A percentile compares a stretch with the other conserved stretches of the same genome.
phyloP scores from a whole-genome alignment of 2,888 invertebrate genomes.

The Octodonta nipae region DNA sequence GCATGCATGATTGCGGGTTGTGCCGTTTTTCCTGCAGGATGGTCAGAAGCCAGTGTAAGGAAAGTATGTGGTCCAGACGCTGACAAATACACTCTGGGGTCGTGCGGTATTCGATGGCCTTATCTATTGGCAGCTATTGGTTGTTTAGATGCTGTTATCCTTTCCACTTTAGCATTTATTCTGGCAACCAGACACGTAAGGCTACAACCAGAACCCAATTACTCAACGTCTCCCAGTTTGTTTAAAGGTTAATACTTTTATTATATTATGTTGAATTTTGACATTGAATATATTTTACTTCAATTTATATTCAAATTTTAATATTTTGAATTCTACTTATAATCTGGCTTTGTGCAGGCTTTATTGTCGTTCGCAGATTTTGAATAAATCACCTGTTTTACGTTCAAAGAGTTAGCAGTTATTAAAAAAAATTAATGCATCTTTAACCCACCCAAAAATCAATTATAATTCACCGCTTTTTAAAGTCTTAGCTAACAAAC shows the following conservation, averaged over 20 bases:
- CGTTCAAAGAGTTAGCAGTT: no score
- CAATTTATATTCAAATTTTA: neutral
- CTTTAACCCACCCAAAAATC: no score
- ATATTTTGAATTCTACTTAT: no score
- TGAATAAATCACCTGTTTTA: no score
- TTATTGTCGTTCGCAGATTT: no score
- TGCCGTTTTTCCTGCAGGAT: slow-evolving; percentile 79
- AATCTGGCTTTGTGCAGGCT: no score
- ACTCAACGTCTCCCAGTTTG: slow-evolving; percentile 50
- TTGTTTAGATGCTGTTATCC: slow-evolving; percentile 69
- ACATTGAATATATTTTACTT: neutral
- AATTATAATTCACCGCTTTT: no score
- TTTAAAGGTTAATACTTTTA: slow-evolving; percentile 28
- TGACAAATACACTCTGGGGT: slow-evolving; percentile 63
- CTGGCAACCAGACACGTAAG: slow-evolving; percentile 79
- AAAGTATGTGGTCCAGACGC: slow-evolving; percentile 71
- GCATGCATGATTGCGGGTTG: slow-evolving; percentile 78
- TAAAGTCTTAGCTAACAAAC: no score
- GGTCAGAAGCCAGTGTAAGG: slow-evolving; percentile 71
- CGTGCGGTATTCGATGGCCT: slow-evolving; percentile 85
- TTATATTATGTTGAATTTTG: neutral
- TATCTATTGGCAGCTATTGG: slow-evolving; percentile 85
- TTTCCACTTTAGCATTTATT: slow-evolving; percentile 84
- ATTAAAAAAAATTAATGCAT: no score
- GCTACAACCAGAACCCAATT: slow-evolving; percentile 66